Percentiles rank a stretch among this genome's conserved stretches.
Conservation (phyloP, 2,888 invertebrate genomes). For the Leptura quadrifasciata region DNA sequence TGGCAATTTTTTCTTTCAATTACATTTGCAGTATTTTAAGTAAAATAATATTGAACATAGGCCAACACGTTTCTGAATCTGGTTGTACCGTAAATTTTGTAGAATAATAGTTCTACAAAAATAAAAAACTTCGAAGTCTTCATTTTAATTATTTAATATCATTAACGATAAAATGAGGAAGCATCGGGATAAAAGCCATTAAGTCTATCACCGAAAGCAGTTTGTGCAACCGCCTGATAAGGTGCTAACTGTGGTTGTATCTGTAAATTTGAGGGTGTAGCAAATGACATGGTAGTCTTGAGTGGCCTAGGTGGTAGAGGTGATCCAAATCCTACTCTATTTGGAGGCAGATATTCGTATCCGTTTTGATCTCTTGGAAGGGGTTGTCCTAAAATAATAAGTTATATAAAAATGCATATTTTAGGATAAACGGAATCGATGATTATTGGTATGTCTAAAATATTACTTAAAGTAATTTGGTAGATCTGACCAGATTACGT, state of each 20-base stretch:
- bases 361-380: conserved; percentile 53
- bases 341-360: conserved; percentile 64
- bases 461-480: no score
- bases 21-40: not conserved
- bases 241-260: conserved; percentile 48
- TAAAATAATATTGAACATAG: not conserved
- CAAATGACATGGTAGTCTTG: conserved; percentile 63
- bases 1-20: no score
- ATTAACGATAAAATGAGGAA: not conserved
- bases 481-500: no score
- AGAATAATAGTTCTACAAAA: not conserved
- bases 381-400: conserved; percentile 35
- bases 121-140: not conserved
- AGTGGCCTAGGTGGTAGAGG: conserved; percentile 59
- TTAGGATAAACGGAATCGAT: not conserved
- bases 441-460: no score
- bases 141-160: not conserved
- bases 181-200: not conserved
- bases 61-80: not conserved
- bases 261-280: conserved; percentile 61
- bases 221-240: conserved; percentile 15
- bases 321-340: conserved; percentile 62
- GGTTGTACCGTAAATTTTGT: not conserved
- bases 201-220: conserved; percentile 30
- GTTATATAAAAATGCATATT: not conserved